Base-by-base conservation (phyloP, 2,113 vertebrate genomes). In the Rostratula benghalensis region DNA sequence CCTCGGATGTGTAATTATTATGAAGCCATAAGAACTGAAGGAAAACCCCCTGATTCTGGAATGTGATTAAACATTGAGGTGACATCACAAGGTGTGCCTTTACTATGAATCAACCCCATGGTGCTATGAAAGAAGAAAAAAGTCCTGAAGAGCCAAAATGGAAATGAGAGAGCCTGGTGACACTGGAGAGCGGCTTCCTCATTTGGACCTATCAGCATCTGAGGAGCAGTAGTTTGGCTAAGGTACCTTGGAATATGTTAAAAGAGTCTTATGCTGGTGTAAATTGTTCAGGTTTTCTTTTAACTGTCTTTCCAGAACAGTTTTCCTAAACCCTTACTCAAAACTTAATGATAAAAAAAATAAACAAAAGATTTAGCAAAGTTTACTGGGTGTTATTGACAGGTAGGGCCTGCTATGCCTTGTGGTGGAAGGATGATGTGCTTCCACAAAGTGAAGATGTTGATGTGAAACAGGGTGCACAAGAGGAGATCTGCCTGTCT, bases 61-160 rank as follows among this genome's bases (percentile, higher is more conserved):
- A 57, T 0, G 0, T 57, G 51, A 53, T 59, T 82, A 71, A 82
- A 11, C 30, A 64, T 35, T 13, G 56, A 90, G 65, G 10, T 1
- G 1, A 41, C 35, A 70, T 61, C 18, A n/a, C 56, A 13, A n/a
- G 25, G 37, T 10, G 11, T 64, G 33, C 45, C 45, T 84, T 81
- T 39, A 24, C 9, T 68, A 68, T 71, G 28, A 88, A 73, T 64
- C 43, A 88, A 64, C 5, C 7, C 48, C 56, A 4, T 46, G 28
- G 9, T 46, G 28, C 16, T 59, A 6, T 8, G 24, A 54, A 74
- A 28, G 35, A 27, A 68, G 31, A 86, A 74, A 9, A 45, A 68
- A 51, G 2, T 37, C 23, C 33, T 43, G 23, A 59, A 79, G 75
- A 60, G 13, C 6, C 59, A 37, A 68, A 95, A 76, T 64, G 20